Evolutionary conservation across 2,888 invertebrate species (phyloP), one percentile per base, ranked within the genome.

Genomic region (Hyposoter dolosus): DNA sequence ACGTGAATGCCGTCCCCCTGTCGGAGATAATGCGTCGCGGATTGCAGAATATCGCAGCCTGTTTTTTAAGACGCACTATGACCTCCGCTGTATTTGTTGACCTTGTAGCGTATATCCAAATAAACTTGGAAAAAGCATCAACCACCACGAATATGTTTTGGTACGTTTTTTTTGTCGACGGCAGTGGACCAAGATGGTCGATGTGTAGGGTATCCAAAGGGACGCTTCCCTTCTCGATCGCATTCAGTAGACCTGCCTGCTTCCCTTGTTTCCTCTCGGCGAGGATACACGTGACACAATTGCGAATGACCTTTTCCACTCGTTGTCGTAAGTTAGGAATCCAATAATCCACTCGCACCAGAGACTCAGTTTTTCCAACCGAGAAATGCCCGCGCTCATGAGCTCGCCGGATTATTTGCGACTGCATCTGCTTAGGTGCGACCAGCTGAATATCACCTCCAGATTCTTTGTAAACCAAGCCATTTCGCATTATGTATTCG

Each of bases 171-270:
- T 87, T 85, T 2, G 92, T 92, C 19, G 89, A 83, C 6, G 79
- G 65, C 78, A 93, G 63, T 0, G 93, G 93, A 17, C 93, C 93
- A 0, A 94, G 65, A 69, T 93, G 94, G 72, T 94, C 94, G 9
- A 92, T 72, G 68, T 93, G 92, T 17, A 89, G 91, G 0, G 92
- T 93, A 7, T 90, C 71, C 2, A 93, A 68, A 10, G 93, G 93
- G 1, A 72, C 56, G 1, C 88, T 89, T 12, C 87, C 91, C 68
- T 94, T 93, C 15, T 90, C 88, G 5, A 94, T 90, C 0, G 90
- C 87, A 63, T 90, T 68, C 40, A 93, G 85, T 4, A 89, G 89
- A 43, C 93, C 92, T 88, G 93, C 92, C 43, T 90, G 88, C 77
- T 92, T 94, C 0, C 82, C 80, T 47, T 80, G 74, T 28, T 86